A percentile compares a stretch with the other conserved stretches of the same genome.
Evolutionary conservation across 2,797 vertebrate genomes (phyloP).

Genomic region (Cossypha niveicapilla): DNA sequence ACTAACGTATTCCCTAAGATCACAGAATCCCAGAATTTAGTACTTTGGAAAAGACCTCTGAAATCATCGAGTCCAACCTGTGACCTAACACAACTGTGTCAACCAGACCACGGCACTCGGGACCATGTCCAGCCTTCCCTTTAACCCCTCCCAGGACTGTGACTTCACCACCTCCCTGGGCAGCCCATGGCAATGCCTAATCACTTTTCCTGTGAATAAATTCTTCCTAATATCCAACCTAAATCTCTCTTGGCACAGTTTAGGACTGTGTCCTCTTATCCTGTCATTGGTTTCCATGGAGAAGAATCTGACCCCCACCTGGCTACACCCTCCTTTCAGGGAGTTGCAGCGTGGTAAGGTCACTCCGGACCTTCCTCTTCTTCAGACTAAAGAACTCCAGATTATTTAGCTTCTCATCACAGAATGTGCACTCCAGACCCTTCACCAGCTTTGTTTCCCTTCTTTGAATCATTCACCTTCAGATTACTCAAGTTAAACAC

Average conservation of each 20-base stretch:
- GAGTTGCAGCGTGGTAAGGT: background rate
- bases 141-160: background rate
- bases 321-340: background rate
- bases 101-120: background rate
- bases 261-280: background rate
- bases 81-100: fast-evolving
- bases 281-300: fast-evolving
- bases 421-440: background rate
- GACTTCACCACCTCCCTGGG: no score
- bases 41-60: background rate
- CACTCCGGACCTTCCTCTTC: background rate
- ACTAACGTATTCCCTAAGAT: background rate
- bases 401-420: background rate
- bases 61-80: fast-evolving
- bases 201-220: background rate
- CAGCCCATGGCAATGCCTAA: background rate
- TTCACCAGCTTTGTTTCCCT: background rate
- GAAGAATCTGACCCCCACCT: background rate
- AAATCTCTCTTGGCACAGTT: fast-evolving
- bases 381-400: background rate
- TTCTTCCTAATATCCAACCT: background rate
- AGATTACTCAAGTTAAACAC: background rate
- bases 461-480: background rate
- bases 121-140: fast-evolving
- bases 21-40: background rate